Base-by-base conservation (phyloP, 2,888 invertebrate genomes). In the Frankliniella fusca region DNA sequence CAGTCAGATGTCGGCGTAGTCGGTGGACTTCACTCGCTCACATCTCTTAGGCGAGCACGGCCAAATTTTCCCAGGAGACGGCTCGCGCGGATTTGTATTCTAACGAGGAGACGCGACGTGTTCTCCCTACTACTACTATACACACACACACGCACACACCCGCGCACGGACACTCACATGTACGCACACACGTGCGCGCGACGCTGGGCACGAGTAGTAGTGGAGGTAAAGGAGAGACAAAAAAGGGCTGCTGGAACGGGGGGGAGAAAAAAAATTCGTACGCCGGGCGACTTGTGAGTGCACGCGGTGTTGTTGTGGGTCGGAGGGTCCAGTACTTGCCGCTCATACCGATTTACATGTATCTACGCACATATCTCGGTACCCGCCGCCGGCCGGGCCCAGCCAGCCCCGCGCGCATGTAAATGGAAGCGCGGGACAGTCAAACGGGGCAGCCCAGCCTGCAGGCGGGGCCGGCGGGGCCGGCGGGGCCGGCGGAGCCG, bases 311-410 rank as follows among this genome's bases (percentile, higher is more conserved):
- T 20, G 54, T 54, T 18, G 8, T 18, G 54, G 15, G 11, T 2
- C 54, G 11, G 11, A 11, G 54, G 15, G 54, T 54, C 54, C 54
- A 15, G 54, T 20, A 54, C 54, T 54, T 20, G 54, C 54, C 54
- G 2, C 38, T 61, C 61, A 7, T 18, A 20, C 27, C 70, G 70
- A 76, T 76, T 76, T 76, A 76, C 70, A 76, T 76, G 70, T 76
- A 76, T 76, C 70, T 76, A 76, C 70, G 70, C 70, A 76, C 70
- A 76, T 76, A 76, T 76, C 70, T 76, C 38, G 38, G 38, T 38
- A 38, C 38, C 38, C 38, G 27, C 70, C 23, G 70, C 23, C 23
- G 0, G 61, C 61, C n/a, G 18, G 12, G 61, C n/a, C 20, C 23
- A 0, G 61, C 61, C n/a, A 11, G 12, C 18, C n/a, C 20, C 61